phyloP scores from a whole-genome alignment of 2,797 vertebrate genomes.

The Taeniopygia guttata region DNA sequence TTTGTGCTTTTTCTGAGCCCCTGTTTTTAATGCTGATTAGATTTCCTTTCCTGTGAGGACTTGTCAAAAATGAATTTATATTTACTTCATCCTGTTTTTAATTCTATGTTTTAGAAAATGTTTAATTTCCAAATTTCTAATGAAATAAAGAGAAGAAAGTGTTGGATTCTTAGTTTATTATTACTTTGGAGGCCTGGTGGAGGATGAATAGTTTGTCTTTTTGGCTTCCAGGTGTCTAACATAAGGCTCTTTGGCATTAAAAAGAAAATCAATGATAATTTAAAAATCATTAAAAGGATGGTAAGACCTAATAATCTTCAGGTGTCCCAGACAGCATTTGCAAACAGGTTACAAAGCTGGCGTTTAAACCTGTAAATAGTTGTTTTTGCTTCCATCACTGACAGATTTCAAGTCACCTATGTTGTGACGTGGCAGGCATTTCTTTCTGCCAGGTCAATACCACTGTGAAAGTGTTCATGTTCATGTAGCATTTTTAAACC shows the following conservation, averaged over 20 bases:
- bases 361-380: background rate
- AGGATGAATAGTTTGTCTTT: background rate
- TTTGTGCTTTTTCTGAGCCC: background rate
- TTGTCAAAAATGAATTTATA: background rate
- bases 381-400: background rate
- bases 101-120: rapidly evolving
- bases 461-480: background rate
- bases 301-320: background rate
- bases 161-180: background rate
- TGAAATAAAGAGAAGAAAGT: background rate
- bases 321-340: background rate
- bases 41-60: background rate
- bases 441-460: background rate
- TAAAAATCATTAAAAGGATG: background rate
- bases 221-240: background rate
- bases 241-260: background rate
- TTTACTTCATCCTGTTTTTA: background rate
- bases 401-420: background rate
- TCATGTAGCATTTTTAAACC: background rate
- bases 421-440: background rate
- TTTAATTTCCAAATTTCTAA: background rate
- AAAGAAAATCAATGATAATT: background rate
- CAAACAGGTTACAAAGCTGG: background rate
- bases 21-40: background rate
- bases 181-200: background rate